These are phyloP conservation scores for Hyppa rectilinea DNA, from an alignment of 2,888 invertebrate genomes.

Conservation along the genomic window DNA sequence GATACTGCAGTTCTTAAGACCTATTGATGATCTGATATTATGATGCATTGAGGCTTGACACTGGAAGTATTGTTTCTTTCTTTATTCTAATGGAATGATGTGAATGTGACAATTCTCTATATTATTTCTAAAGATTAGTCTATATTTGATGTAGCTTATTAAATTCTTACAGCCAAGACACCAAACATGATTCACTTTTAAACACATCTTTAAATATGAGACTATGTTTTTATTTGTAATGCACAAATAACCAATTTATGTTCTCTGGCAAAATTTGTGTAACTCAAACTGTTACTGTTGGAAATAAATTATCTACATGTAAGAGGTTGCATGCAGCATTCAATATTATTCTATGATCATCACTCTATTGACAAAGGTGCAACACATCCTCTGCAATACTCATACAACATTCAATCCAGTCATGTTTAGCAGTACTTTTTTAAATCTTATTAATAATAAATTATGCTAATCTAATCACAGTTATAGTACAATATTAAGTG, in stretches of 20 bases:
- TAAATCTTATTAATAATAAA: slow-evolving; percentile 10
- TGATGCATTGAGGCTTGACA: not conserved
- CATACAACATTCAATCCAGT: not conserved
- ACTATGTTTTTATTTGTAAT: not conserved
- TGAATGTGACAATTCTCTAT: not conserved
- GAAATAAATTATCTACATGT: not conserved
- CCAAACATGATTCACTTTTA: not conserved
- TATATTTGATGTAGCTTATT: not conserved
- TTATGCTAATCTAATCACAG: slow-evolving; percentile 22
- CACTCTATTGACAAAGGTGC: not conserved
- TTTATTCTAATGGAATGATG: not conserved
- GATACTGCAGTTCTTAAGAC: not conserved
- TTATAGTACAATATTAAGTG: slow-evolving; percentile 2
- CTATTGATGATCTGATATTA: not conserved
- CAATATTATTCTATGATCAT: not conserved
- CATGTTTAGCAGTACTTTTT: slow-evolving; percentile 25
- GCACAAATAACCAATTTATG: not conserved
- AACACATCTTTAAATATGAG: not conserved
- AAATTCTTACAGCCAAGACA: too few relatives aligned
- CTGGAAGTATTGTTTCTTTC: not conserved
- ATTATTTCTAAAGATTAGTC: not conserved
- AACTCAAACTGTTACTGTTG: too few relatives aligned
- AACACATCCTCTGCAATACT: slow-evolving; percentile 8
- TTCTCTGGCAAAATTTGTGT: not conserved
- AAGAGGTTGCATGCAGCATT: not conserved